These are phyloP conservation scores for Columbina picui DNA, from an alignment of 2,113 vertebrate species.

Conservation along the genomic window DNA sequence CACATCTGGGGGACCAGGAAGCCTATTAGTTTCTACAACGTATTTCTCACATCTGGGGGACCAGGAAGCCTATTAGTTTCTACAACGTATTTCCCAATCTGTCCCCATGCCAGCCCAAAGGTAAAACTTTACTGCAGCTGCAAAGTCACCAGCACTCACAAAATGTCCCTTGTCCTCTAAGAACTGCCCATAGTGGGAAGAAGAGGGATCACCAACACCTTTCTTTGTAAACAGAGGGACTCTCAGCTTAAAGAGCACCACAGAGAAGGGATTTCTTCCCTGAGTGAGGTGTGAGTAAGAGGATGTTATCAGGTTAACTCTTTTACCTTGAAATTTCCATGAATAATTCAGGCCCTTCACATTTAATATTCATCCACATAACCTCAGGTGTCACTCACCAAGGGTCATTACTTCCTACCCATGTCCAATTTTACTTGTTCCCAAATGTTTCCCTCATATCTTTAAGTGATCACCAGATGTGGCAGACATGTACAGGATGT, in stretches of 20 bases:
- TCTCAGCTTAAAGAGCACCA: neutral
- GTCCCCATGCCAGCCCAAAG: neutral
- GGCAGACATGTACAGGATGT: neutral
- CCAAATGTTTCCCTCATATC: neutral
- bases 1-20: neutral
- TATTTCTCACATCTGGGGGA: neutral
- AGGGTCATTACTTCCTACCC: neutral
- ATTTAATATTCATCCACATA: constrained; percentile 50
- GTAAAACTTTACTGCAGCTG: neutral
- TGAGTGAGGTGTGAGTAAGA: constrained; percentile 7
- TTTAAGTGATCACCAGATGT: neutral
- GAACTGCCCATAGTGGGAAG: neutral
- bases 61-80: neutral
- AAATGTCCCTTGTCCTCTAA: neutral
- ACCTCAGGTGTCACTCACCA: constrained; percentile 24
- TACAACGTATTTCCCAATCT: neutral
- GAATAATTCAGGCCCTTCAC: constrained; percentile 63
- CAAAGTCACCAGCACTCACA: neutral
- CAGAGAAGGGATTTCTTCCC: neutral
- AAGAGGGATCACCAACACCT: neutral
- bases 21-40: neutral
- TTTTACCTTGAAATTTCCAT: constrained; percentile 65
- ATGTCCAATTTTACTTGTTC: constrained; percentile 8
- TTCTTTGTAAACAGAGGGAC: neutral
- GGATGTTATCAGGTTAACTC: constrained; percentile 15